A percentile compares a stretch with the other conserved stretches of the same genome.
Evolutionary conservation across 2,888 invertebrate genomes (phyloP).

Genomic region (Ecliptopera silaceata): DNA sequence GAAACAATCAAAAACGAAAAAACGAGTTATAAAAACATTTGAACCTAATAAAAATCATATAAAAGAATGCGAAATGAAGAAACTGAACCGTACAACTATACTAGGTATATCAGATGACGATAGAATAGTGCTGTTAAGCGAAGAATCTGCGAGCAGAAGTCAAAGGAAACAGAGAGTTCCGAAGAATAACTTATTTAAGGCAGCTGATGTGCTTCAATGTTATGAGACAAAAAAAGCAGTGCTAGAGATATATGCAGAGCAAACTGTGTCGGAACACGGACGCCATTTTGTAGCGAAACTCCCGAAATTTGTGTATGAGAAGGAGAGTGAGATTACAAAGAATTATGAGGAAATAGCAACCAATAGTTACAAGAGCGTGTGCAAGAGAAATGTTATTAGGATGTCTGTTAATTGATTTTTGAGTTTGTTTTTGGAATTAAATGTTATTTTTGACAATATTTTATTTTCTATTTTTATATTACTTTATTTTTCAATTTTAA

Average conservation of each 20-base stretch:
- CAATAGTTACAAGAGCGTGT: slow-evolving; percentile 38
- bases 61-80: slow-evolving; percentile 7
- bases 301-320: slow-evolving; percentile 61
- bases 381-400: slow-evolving; percentile 45
- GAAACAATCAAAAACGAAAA: slow-evolving; percentile 15
- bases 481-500: no score
- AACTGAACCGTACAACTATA: slow-evolving; percentile 39
- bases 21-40: slow-evolving; percentile 34
- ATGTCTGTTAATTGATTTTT: slow-evolving; percentile 37
- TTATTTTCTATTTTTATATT: no score
- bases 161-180: slow-evolving; percentile 12
- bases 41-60: background rate
- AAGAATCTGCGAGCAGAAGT: background rate
- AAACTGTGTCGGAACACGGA: slow-evolving; percentile 43
- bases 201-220: slow-evolving; percentile 60
- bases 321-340: slow-evolving; percentile 44
- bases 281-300: slow-evolving; percentile 60
- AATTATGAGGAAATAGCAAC: slow-evolving; percentile 43
- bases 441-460: no score
- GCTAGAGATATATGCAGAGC: slow-evolving; percentile 66
- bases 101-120: slow-evolving; percentile 47
- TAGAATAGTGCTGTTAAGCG: slow-evolving; percentile 41
- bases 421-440: slow-evolving; percentile 9
- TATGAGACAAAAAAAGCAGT: slow-evolving; percentile 71
- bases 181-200: slow-evolving; percentile 18